phyloP scores from a whole-genome alignment of 2,113 vertebrate species.

The Eulemur macaco region DNA sequence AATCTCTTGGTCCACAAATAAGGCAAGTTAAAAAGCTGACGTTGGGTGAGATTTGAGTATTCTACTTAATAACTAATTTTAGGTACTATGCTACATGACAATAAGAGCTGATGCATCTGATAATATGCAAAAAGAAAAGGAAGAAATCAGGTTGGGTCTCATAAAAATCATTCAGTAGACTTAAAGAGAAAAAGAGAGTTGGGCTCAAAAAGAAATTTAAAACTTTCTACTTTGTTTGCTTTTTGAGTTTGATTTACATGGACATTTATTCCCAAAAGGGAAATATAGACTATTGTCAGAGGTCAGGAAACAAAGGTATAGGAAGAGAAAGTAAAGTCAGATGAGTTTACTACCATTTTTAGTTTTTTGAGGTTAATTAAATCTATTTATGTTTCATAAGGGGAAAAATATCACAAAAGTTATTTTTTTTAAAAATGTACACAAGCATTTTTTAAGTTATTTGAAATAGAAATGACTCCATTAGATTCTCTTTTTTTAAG shows the following conservation, averaged over 20 bases:
- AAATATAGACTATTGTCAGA: background rate
- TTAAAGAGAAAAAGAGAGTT: background rate
- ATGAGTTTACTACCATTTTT: background rate
- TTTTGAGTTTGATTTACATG: background rate
- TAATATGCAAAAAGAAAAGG: background rate
- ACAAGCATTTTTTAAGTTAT: background rate
- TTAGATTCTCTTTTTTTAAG: background rate
- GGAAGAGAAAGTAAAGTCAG: background rate
- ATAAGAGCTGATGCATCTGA: background rate
- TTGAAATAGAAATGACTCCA: background rate
- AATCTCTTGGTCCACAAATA: background rate
- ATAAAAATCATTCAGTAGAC: background rate
- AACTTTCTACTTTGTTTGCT: background rate
- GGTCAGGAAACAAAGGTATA: background rate
- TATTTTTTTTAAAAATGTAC: background rate
- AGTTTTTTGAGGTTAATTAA: conserved; percentile 41
- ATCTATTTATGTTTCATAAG: conserved; percentile 36
- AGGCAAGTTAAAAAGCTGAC: background rate
- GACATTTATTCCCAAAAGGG: background rate
- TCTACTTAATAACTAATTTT: background rate
- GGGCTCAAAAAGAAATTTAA: background rate
- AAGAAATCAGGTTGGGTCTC: background rate
- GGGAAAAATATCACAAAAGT: background rate
- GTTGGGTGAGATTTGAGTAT: background rate
- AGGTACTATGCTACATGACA: background rate